Evolutionary conservation across 1,140 invertebrate species (phyloP).

Genomic region (Caenorhabditis brenneri): DNA sequence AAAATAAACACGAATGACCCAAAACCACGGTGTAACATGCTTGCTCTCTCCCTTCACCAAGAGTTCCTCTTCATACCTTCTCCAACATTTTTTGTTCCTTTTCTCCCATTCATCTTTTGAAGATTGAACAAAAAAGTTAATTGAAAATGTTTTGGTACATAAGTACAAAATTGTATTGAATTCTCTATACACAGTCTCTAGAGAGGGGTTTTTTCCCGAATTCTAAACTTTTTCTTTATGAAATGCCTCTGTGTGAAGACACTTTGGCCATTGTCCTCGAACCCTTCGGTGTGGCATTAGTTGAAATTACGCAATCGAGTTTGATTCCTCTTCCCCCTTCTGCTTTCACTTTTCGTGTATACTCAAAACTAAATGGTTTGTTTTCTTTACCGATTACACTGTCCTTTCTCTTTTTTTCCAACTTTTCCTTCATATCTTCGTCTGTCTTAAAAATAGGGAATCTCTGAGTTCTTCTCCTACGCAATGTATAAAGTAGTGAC

Average conservation of each 20-base stretch:
- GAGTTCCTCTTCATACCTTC: not conserved
- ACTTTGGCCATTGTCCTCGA: slow-evolving; percentile 38
- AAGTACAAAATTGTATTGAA: slow-evolving; percentile 26
- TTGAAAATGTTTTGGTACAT: not conserved
- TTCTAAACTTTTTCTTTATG: not conserved
- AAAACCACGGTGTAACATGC: slow-evolving; percentile 6
- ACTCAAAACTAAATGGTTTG: slow-evolving; percentile 40
- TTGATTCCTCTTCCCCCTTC: not conserved
- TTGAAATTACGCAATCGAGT: slow-evolving; percentile 36
- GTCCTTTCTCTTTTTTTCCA: slow-evolving; percentile 18
- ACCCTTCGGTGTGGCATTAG: not conserved
- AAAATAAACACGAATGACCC: not conserved
- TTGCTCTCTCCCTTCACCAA: not conserved
- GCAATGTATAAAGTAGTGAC: not conserved
- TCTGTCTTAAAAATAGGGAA: not conserved
- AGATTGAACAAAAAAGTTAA: not conserved
- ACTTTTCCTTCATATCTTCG: not conserved
- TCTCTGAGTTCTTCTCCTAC: too few species aligned
- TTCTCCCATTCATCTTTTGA: not conserved
- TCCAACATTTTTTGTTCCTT: not conserved
- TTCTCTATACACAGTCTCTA: not conserved
- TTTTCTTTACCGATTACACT: slow-evolving; percentile 42
- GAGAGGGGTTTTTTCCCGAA: not conserved
- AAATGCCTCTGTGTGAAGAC: not conserved
- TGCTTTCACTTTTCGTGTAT: slow-evolving; percentile 37